Base-by-base conservation (phyloP, 2,113 vertebrate species). In the Phalacrocorax pelagicus region DNA sequence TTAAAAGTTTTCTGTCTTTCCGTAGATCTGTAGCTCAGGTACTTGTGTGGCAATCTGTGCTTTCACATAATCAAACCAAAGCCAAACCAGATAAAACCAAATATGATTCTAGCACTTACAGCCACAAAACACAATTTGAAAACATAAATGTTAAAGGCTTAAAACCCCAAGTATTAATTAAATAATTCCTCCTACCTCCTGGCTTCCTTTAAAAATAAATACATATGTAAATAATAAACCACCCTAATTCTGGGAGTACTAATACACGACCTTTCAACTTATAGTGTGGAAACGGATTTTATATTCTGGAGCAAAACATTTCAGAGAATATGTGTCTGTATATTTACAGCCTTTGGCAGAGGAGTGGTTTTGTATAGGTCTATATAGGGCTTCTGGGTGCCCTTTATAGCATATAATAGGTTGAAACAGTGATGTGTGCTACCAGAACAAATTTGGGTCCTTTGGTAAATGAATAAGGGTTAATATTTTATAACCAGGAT, bases 31-130 rank as follows among this genome's bases (percentile, higher is more conserved):
- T 47, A 47, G 29, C 44, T 69, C 15, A 12, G 29, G 62, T 40
- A n/a, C 4, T 69, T 57, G 22, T 0, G 2, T 13, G 6, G 11
- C 15, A 72, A 63, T 55, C 26, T 51, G n/a, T 0, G 1, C 44
- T 79, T 75, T 54, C 26, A 18, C 4, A 2, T 52, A 67, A 67
- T 42, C 15, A 55, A 78, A 26, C 12, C 52, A 75, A 85, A 74
- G 24, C 27, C 19, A 94, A 94, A 58, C 3, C 5, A 73, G 77
- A 57, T 1, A 27, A 75, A 90, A 88, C 16, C 4, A 52, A 77
- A 26, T 7, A 51, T 6, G 14, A 24, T 46, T 69, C 8, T 54
- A 69, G 23, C 3, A 63, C 6, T 24, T 24, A 51, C 6, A 81
- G 42, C 16, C 32, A 32, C 17, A n/a, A 26, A 90, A 58, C 10